A percentile compares a stretch with the other conserved stretches of the same genome.
phyloP scores from a whole-genome alignment of 2,888 invertebrate species.

The Euclidia mi region DNA sequence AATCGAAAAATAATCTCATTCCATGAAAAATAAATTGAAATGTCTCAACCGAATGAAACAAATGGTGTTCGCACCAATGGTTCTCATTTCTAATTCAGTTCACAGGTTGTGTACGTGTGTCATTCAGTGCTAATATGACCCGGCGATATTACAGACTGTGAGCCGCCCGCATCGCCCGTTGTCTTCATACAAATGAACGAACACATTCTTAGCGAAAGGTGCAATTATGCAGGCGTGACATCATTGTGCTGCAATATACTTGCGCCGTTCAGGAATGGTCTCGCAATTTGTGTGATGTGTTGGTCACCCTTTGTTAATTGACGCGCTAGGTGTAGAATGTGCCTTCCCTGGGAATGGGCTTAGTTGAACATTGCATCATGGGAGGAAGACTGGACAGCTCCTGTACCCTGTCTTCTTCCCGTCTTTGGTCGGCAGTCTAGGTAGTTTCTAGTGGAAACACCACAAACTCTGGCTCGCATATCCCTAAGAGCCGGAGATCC shows the following conservation, averaged over 20 bases:
- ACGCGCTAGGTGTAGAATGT: neutral
- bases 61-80: constrained; percentile 42
- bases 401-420: too few relatives aligned
- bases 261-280: constrained; percentile 44
- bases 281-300: constrained; percentile 23
- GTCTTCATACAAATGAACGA: constrained; percentile 80
- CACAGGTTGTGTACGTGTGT: constrained; percentile 69
- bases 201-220: constrained; percentile 61
- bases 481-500: too few relatives aligned
- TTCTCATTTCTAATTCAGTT: constrained; percentile 72
- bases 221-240: constrained; percentile 59
- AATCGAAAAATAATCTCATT: constrained; percentile 1
- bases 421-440: too few relatives aligned
- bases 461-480: too few relatives aligned
- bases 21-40: constrained; percentile 8
- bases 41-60: constrained; percentile 26
- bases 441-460: too few relatives aligned
- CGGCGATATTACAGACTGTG: constrained; percentile 76
- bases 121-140: constrained; percentile 76
- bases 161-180: constrained; percentile 66
- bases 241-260: constrained; percentile 57
- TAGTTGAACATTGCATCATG: too few relatives aligned
- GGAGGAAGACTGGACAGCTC: too few relatives aligned
- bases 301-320: constrained; percentile 31
- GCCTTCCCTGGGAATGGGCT: too few relatives aligned